Evolutionary conservation across 92 coral and sea anemone genomes (phyloP), one percentile per base, ranked within the genome.

Genomic region (Phymanthus crucifer): DNA sequence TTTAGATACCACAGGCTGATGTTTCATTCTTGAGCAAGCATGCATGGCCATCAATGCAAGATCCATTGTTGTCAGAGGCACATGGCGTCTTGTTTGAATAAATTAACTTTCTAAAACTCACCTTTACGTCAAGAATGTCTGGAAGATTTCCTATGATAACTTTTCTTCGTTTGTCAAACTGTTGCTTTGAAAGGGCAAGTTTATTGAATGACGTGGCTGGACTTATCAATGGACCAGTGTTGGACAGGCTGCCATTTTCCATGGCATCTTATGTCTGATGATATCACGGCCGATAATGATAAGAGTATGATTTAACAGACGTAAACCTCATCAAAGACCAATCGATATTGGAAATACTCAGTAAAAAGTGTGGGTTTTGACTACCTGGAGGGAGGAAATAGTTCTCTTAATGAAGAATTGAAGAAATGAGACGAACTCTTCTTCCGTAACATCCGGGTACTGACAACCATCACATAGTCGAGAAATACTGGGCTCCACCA

Each of bases 151-250:
- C 64, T 12, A 89, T 72, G 11, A 87, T 46, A 74, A 92, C 82
- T 76, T 90, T 87, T 26, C 97, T 88, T 31, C 91, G 84, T 74
- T 85, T 89, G n/a, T 56, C 72, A 64, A 90, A 92, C 72, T 92
- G 94, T n/a, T 76, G 78, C 48, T 88, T 89, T 16, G 93, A 81
- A 31, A 47, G 75, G 36, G 74, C 81, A 32, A 85, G 84, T 68
- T 56, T 37, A 38, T 37, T 66, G 19, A 32, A 35, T 77, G n/a
- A n/a, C n/a, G 38, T 40, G 33, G 35, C 73, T 64, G 81, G 81
- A 21, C 65, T 67, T 40, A 76, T 76, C 34, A 61, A 24, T 61
- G 68, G 68, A 61, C 32, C 68, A 61, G 68, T 34, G 68, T 18
- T 29, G 32, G 68, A 24, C 5, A 34, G 26, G 19, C 34, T 24